Base-by-base conservation (phyloP, 2,797 vertebrate genomes). In the Caiman crocodilus region DNA sequence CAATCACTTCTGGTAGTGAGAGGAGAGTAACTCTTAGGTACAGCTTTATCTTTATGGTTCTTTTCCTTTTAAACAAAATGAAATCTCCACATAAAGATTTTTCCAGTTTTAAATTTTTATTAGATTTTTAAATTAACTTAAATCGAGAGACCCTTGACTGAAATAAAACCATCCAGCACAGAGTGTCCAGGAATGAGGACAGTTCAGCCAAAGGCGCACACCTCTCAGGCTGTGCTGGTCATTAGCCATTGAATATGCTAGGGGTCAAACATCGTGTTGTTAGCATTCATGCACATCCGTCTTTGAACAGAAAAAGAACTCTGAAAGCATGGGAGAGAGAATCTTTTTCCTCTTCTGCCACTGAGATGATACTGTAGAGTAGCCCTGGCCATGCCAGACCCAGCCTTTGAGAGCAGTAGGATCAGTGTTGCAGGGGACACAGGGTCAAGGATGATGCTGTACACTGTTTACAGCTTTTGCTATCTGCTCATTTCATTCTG, bases 31-130 rank as follows among this genome's bases (percentile, higher is more conserved):
- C 9, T 5, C 69, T 79, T 76, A 71, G 92, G 79, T 77, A 3
- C 55, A 15, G 20, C 83, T 94, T 95, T 95, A 96, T 97, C 97
- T 97, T 97, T 95, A 97, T 95, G 84, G 95, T 89, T 57, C 77
- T 95, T 61, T 93, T 93, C 94, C 90, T 95, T 95, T 92, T 96
- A 96, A 97, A 97, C 96, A 97, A 89, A 93, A 83, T 1, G 6
- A 96, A 78, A 82, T 50, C 89, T 90, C 93, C 0, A 0, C 90
- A 76, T 35, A 76, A 94, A 92, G 92, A 95, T 96, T 95, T 94
- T 96, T 93, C 94, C 93, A 95, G 94, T 85, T 97, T 88, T 82
- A 86, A 93, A 88, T 95, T 94, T 92, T 95, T 93, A 96, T 96
- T 90, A 89, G 84, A 83, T 32, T 81, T 89, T 85, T 59, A 92